Evolutionary conservation across 1,140 invertebrate genomes (phyloP).

Genomic region (Liolophura sinensis): DNA sequence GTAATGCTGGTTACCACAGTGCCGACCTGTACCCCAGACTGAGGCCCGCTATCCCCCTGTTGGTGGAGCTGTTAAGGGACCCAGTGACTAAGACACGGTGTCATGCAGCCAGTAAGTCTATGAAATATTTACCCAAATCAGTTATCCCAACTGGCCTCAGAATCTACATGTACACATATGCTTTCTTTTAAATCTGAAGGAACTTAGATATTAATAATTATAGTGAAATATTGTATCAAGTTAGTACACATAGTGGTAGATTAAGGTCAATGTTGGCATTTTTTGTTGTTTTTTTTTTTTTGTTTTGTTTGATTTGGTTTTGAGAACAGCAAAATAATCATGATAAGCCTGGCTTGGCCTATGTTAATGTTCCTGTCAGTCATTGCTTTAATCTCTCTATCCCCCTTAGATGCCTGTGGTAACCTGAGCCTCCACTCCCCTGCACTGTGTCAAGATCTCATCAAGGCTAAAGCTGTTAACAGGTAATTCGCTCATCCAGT

Average conservation of each 20-base stretch:
- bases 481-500: no score
- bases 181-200: background rate
- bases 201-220: no score
- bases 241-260: no score
- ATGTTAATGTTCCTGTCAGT: no score
- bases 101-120: constrained; percentile 52
- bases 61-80: constrained; percentile 46
- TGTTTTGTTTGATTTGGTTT: no score
- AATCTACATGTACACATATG: constrained; percentile 3
- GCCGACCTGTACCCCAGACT: constrained; percentile 46
- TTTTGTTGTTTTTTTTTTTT: no score
- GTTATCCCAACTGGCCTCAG: background rate
- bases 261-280: no score
- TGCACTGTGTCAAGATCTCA: constrained; percentile 33
- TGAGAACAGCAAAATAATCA: constrained; percentile 5
- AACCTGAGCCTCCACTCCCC: constrained; percentile 47
- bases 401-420: constrained; percentile 45
- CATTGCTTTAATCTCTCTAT: no score
- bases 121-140: no score
- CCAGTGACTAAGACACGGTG: constrained; percentile 47
- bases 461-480: constrained; percentile 20
- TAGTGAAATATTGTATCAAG: no score
- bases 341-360: background rate
- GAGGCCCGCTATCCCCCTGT: constrained; percentile 35
- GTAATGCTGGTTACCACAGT: constrained; percentile 53